phyloP scores from a whole-genome alignment of 2,888 invertebrate genomes.

The Sinelater perroti region DNA sequence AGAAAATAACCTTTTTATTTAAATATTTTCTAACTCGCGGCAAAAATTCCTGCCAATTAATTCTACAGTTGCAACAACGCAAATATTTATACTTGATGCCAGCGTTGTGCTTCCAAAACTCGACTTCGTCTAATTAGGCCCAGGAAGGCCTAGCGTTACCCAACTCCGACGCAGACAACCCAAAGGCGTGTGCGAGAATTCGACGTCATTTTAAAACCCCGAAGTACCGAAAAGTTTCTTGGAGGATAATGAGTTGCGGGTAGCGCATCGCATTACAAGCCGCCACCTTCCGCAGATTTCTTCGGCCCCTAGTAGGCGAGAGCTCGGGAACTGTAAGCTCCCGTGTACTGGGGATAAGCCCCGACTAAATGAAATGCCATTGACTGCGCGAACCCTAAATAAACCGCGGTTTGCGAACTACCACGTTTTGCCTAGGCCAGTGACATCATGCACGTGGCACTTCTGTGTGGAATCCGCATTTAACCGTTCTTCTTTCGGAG shows the following conservation, averaged over 20 bases:
- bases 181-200: conserved; percentile 1
- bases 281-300: background rate
- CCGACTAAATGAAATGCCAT: conserved; percentile 29
- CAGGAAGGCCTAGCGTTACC: background rate
- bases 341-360: conserved; percentile 24
- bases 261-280: background rate
- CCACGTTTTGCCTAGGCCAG: conserved; percentile 19
- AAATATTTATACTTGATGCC: background rate
- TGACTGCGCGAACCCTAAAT: conserved; percentile 29
- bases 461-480: conserved; percentile 10
- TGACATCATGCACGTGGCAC: conserved; percentile 29
- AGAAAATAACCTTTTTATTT: background rate
- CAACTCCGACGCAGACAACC: background rate
- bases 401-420: conserved; percentile 30
- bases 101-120: background rate
- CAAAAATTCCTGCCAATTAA: background rate
- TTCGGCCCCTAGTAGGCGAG: background rate
- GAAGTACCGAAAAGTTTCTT: background rate
- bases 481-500: background rate
- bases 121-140: background rate
- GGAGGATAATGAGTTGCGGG: conserved; percentile 8
- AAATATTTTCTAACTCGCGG: background rate
- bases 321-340: conserved; percentile 12
- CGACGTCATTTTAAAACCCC: conserved; percentile 12
- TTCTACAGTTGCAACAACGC: background rate